Base-by-base conservation (phyloP, 2,888 invertebrate genomes). In the Ametastegia equiseti region DNA sequence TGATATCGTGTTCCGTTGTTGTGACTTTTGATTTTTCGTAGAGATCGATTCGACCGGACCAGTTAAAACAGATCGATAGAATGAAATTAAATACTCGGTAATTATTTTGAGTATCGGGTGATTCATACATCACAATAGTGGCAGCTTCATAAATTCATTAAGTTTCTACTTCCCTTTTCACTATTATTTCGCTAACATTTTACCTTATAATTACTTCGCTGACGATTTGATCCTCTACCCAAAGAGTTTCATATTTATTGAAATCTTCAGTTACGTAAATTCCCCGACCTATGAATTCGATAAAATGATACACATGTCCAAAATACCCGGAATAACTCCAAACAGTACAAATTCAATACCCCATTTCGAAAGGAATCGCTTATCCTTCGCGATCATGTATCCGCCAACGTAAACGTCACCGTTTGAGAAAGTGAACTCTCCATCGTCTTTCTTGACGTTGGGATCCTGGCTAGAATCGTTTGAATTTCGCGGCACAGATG, bases 381-480 rank as follows among this genome's bases (percentile, higher is more conserved):
- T 93, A 83, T 92, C 93, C 84, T 93, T 92, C 88, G 93, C 93
- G 0, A 93, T 93, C 86, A 93, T 93, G 85, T 93, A 95, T 75
- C 88, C 92, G 0, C 95, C 95, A 0, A 92, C 91, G 83, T 95
- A 95, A 1, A 85, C 90, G 83, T 95, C 95, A 0, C 94, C 94
- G 65, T 95, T 95, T 0, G 91, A 88, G 84, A 94, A 93, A 11
- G 85, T 83, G 86, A 95, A 94, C 54, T 89, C 88, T 0, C 92
- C 93, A 9, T 89, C 86, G 80, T 92, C 93, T 27, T 91, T 91
- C 1, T 92, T 86, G 0, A 92, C 86, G 0, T 87, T 85, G 9
- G 57, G n/a, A 7, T 60, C 63, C 19, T 54, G 33, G 13, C 15
- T 19, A 27, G 79, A 73, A 80, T 30, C 33, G 36, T 67, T 47